phyloP scores from a whole-genome alignment of 2,113 vertebrate species.

The Motacilla tschutschensis region DNA sequence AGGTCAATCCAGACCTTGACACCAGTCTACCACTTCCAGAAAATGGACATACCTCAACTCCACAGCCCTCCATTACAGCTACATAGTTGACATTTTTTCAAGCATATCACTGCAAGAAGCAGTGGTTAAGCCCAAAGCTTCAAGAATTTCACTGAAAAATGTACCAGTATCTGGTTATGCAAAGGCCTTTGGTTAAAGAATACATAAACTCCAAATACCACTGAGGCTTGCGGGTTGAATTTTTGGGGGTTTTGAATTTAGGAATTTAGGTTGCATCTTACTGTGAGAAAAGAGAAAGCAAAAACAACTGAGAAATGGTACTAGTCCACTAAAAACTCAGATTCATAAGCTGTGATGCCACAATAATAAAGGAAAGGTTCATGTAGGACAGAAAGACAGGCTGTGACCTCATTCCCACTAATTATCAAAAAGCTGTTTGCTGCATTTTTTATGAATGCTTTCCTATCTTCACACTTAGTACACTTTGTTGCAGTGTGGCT shows the following conservation, averaged over 20 bases:
- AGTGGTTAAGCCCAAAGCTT: constrained; percentile 42
- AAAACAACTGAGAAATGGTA: constrained; percentile 35
- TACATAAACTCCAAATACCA: constrained; percentile 50
- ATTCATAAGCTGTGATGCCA: constrained; percentile 11
- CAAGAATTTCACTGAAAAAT: constrained; percentile 57
- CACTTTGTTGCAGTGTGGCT: neutral
- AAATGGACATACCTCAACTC: neutral
- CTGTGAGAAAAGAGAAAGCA: constrained; percentile 57
- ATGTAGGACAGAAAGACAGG: neutral
- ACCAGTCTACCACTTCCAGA: neutral
- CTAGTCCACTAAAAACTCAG: constrained; percentile 24
- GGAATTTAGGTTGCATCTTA: constrained; percentile 35
- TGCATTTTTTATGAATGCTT: constrained; percentile 31
- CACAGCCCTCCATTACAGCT: neutral
- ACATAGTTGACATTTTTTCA: constrained; percentile 48
- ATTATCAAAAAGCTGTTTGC: constrained; percentile 20
- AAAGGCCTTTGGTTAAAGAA: constrained; percentile 46
- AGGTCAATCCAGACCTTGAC: neutral
- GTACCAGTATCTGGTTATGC: constrained; percentile 48
- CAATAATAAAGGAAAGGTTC: constrained; percentile 25
- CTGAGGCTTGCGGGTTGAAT: constrained; percentile 41
- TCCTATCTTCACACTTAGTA: neutral
- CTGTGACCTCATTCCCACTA: constrained; percentile 29
- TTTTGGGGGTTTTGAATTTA: constrained; percentile 20
- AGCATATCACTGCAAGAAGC: constrained; percentile 32